Evolutionary conservation across 1,140 invertebrate species (phyloP), one percentile per base, ranked within the genome.

Genomic region (Heliothis virescens): DNA sequence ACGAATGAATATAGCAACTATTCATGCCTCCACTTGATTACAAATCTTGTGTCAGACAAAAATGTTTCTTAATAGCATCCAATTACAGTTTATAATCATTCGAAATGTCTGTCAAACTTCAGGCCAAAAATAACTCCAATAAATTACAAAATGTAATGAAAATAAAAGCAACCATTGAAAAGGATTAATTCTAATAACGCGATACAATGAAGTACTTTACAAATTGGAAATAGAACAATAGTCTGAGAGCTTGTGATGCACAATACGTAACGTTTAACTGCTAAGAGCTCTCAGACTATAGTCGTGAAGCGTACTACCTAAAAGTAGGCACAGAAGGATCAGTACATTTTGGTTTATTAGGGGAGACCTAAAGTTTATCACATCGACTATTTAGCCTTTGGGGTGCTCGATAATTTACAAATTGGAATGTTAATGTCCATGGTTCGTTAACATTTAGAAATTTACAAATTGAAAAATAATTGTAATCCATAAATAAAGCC

Each of bases 321-420:
- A 60, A 80, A 93, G 87, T 89, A 94, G 93, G 93, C 93, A 94
- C 93, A 92, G 91, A 91, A 92, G 93, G 93, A 89, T 94, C 93
- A 94, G 92, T 94, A 94, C 92, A 89, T 93, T 72, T 93, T 93
- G 93, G 91, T 90, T 94, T 92, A 90, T 84, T 89, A 90, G 75
- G 90, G 92, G 90, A 92, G 90, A 88, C 86, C 89, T 91, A 90
- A 92, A 82, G 84, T 89, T 84, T 92, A 94, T 93, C 91, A 94
- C 91, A 92, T 90, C 87, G 83, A 94, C 87, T 90, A 92, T 88
- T 79, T 81, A 79, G 86, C 84, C 90, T 88, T 89, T 85, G 90
- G 87, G 72, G 82, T 73, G 73, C 60, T 75, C 63, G 62, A 80
- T 69, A 84, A 53, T 78, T 52, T 77, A 81, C 62, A 87, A 87